phyloP scores from a whole-genome alignment of 2,888 invertebrate genomes.

The Junonia oenone region DNA sequence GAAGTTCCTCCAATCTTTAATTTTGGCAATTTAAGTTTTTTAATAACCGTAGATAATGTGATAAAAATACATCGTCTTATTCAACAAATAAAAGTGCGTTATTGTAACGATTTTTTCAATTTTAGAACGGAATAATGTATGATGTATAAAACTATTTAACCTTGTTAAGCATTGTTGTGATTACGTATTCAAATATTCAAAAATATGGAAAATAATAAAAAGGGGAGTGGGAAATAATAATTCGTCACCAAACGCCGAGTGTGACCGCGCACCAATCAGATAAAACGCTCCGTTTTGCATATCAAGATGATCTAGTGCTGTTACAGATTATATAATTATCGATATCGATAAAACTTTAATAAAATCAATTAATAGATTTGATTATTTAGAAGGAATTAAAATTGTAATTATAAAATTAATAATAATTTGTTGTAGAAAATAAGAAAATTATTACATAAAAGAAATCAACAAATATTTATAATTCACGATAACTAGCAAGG shows the following conservation, averaged over 20 bases:
- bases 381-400: too few relatives aligned
- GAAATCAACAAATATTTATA: too few relatives aligned
- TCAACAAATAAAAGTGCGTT: too few relatives aligned
- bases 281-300: slow-evolving; percentile 56
- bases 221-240: slow-evolving; percentile 25
- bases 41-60: too few relatives aligned
- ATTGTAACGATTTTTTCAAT: too few relatives aligned
- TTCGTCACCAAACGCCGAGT: slow-evolving; percentile 44
- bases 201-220: slow-evolving; percentile 21
- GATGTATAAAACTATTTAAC: neutral
- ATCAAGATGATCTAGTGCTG: slow-evolving; percentile 48
- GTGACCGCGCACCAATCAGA: slow-evolving; percentile 56
- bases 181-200: slow-evolving; percentile 17
- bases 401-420: too few relatives aligned
- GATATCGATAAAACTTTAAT: slow-evolving; percentile 15
- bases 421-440: too few relatives aligned
- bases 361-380: neutral
- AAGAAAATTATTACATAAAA: too few relatives aligned
- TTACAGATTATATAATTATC: slow-evolving; percentile 21
- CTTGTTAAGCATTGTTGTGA: slow-evolving; percentile 5
- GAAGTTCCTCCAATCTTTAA: too few relatives aligned
- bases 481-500: too few relatives aligned
- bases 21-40: too few relatives aligned
- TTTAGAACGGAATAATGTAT: neutral
- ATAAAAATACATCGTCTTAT: too few relatives aligned